phyloP scores from a whole-genome alignment of 1,140 invertebrate genomes.

The Manduca sexta region DNA sequence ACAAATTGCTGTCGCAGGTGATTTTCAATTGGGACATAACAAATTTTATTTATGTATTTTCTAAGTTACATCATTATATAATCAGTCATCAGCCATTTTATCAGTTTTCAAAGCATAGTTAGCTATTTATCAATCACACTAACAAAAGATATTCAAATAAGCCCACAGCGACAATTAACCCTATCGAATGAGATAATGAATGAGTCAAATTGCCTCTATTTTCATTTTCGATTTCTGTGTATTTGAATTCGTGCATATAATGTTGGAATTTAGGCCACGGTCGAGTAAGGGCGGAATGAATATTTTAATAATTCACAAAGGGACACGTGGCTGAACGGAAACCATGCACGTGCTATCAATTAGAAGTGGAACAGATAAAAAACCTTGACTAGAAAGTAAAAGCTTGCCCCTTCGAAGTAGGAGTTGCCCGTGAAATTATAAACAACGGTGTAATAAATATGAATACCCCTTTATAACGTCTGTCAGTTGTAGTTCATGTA shows the following conservation, averaged over 20 bases:
- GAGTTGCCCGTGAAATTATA: conserved; percentile 37
- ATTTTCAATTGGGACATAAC: too few species aligned
- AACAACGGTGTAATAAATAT: conserved; percentile 11
- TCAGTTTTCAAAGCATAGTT: too few species aligned
- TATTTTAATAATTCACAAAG: conserved; percentile 55
- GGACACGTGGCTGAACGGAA: conserved; percentile 63
- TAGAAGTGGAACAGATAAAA: conserved; percentile 48
- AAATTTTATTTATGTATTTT: too few species aligned
- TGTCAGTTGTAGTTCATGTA: too few species aligned
- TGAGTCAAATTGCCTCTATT: conserved; percentile 32
- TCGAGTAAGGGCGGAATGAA: conserved; percentile 39
- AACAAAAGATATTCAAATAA: too few species aligned
- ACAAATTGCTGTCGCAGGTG: too few species aligned
- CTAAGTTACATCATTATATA: too few species aligned
- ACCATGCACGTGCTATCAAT: conserved; percentile 66
- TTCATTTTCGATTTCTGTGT: conserved; percentile 36
- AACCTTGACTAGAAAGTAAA: conserved; percentile 39
- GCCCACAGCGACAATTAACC: too few species aligned
- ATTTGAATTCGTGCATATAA: conserved; percentile 39
- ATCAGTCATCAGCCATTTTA: too few species aligned
- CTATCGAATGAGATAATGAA: conserved; percentile 6
- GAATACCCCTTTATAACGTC: too few species aligned
- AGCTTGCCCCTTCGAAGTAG: conserved; percentile 31
- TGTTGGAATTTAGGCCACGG: conserved; percentile 20
- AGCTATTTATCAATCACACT: too few species aligned